Base-by-base conservation (phyloP, 2,113 vertebrate species). In the Siniperca chuatsi region DNA sequence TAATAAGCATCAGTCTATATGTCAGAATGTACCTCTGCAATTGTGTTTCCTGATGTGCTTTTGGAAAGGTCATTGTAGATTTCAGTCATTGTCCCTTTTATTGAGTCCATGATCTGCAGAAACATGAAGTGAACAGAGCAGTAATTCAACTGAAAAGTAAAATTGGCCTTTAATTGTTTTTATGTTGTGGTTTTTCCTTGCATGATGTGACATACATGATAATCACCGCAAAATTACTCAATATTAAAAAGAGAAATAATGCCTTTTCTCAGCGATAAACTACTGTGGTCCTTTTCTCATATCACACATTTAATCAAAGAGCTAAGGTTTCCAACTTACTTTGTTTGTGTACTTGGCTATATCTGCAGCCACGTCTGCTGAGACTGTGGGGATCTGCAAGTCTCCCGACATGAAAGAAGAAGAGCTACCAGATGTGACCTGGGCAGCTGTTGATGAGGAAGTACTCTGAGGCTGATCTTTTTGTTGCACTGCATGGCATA, bases 11-110 rank as follows among this genome's bases (percentile, higher is more conserved):
- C 11, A 2, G 0, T 21, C 10, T 29, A 6, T 54, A 61, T 21
- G n/a, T 1, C 52, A 35, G 13, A 29, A 82, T 94, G 89, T 86
- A 99, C 98, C 97, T 99, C 98, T 16, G 97, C 97, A 89, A 99
- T 98, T 15, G 98, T 99, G 94, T 97, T 99, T 88, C 98, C 98
- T 1, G 98, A 97, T 23, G 97, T 98, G 94, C 96, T 99, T 96
- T 97, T 99, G 57, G 98, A 99, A 73, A 99, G 97, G 84, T 99
- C 98, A 4, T 99, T 99, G 87, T 99, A 99, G 80, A 99, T 99
- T 94, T 99, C 98, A 0, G 98, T 99, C 98, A 99, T 98, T 13
- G 98, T 99, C 88, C 98, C 98, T 96, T 99, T 99, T 86, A 99
- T 99, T 5, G 97, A 96, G 78, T 99, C 98, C 98, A 99, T 99